Percentiles rank a stretch among this genome's conserved stretches.
Conservation (phyloP, 2,113 vertebrate species). For the Polypterus bichir region DNA sequence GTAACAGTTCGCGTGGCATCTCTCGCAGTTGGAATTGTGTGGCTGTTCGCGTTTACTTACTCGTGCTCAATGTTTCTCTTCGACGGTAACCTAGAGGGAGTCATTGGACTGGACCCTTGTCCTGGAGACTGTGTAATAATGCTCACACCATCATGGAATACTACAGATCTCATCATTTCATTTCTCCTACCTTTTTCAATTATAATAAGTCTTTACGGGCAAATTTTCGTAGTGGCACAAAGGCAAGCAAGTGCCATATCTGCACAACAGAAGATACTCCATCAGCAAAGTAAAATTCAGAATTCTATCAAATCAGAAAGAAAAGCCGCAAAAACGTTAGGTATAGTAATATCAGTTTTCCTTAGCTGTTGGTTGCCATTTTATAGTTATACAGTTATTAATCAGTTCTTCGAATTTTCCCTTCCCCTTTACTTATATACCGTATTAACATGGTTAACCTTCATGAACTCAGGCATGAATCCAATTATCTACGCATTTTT, state of each 20-base stretch:
- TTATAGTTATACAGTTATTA: background rate
- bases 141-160: background rate
- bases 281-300: background rate
- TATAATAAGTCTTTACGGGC: conserved; percentile 4
- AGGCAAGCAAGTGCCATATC: background rate
- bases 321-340: conserved; percentile 10
- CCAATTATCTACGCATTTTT: conserved; percentile 9
- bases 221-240: conserved; percentile 4
- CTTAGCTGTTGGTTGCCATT: conserved; percentile 5
- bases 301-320: background rate
- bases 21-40: background rate
- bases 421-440: background rate
- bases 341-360: conserved; percentile 8
- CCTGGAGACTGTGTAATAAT: background rate
- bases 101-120: background rate
- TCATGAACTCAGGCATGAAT: conserved; percentile 10
- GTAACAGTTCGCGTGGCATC: background rate
- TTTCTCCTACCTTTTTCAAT: conserved; percentile 4
- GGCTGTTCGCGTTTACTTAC: background rate
- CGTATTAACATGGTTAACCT: conserved; percentile 1
- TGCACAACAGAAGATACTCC: background rate
- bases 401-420: conserved; percentile 2
- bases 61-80: background rate
- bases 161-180: background rate
- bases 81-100: background rate